Evolutionary conservation across 1,140 invertebrate genomes (phyloP).

Genomic region (Euwallacea fornicatus): DNA sequence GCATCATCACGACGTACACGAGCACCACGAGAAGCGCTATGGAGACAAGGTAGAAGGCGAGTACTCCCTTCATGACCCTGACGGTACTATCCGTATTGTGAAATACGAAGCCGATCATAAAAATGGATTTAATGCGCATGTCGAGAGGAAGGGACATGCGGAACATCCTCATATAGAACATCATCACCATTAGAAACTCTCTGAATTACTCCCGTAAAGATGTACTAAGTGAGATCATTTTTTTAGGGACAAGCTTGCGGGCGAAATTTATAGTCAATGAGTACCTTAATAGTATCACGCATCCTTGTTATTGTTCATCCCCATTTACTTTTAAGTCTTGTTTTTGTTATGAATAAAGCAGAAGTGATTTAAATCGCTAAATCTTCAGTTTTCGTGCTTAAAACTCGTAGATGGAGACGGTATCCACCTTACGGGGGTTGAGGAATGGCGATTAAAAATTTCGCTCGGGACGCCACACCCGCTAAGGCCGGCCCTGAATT

Average conservation of each 20-base stretch:
- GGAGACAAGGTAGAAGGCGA: conserved; percentile 24
- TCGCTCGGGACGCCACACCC: too few relatives aligned
- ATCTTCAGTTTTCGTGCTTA: background rate
- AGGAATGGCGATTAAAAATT: too few relatives aligned
- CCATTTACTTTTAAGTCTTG: conserved; percentile 11
- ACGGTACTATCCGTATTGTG: conserved; percentile 16
- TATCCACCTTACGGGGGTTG: too few relatives aligned
- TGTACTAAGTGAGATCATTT: background rate
- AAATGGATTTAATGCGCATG: conserved; percentile 21
- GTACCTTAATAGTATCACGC: background rate
- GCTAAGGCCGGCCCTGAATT: too few relatives aligned
- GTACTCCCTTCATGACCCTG: conserved; percentile 21
- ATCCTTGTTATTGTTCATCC: conserved; percentile 10
- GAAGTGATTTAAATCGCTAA: background rate
- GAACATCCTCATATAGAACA: conserved; percentile 20
- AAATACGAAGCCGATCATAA: conserved; percentile 26
- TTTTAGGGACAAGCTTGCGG: background rate
- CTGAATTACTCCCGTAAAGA: background rate
- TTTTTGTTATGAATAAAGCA: conserved; percentile 10
- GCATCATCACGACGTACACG: conserved; percentile 21
- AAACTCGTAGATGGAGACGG: background rate
- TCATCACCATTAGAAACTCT: background rate
- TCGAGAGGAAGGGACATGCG: conserved; percentile 17
- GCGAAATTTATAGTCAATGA: background rate
- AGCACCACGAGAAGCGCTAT: conserved; percentile 20